Evolutionary conservation across 2,888 invertebrate species (phyloP).

Genomic region (Charanyca ferruginea): DNA sequence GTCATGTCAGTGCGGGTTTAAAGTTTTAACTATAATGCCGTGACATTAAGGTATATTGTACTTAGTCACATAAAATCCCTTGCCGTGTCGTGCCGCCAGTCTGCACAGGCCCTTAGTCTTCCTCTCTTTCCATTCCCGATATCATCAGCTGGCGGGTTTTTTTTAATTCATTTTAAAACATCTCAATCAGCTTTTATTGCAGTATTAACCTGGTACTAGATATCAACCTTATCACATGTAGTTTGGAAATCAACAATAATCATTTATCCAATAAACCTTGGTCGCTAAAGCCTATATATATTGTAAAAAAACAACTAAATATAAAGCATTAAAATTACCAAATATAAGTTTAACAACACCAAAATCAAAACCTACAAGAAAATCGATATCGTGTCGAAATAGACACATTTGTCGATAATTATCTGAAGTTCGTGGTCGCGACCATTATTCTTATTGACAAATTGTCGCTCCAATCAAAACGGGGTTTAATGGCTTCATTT

Average conservation of each 20-base stretch:
- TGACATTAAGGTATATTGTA: too few species aligned
- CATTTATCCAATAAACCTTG: not conserved
- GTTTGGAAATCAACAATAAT: not conserved
- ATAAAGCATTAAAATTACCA: not conserved
- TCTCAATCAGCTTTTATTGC: too few species aligned
- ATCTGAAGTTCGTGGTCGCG: constrained; percentile 58
- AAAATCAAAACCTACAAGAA: constrained; percentile 36
- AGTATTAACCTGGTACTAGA: too few species aligned
- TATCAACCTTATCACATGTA: not conserved
- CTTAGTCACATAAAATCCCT: too few species aligned
- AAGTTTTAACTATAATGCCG: too few species aligned
- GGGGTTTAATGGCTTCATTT: constrained; percentile 63
- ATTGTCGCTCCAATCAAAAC: constrained; percentile 67
- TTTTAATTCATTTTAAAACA: too few species aligned
- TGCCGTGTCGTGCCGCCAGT: too few species aligned
- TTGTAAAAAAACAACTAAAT: not conserved
- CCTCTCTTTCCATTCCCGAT: too few species aligned
- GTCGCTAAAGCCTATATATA: not conserved
- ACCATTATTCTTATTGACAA: constrained; percentile 72
- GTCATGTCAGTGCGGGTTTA: too few species aligned
- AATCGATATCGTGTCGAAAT: constrained; percentile 44
- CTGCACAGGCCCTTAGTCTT: too few species aligned
- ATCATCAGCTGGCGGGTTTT: too few species aligned
- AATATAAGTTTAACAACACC: constrained; percentile 12
- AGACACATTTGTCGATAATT: constrained; percentile 55